Evolutionary conservation across 2,797 vertebrate genomes (phyloP).

Genomic region (Psittacula echo): DNA sequence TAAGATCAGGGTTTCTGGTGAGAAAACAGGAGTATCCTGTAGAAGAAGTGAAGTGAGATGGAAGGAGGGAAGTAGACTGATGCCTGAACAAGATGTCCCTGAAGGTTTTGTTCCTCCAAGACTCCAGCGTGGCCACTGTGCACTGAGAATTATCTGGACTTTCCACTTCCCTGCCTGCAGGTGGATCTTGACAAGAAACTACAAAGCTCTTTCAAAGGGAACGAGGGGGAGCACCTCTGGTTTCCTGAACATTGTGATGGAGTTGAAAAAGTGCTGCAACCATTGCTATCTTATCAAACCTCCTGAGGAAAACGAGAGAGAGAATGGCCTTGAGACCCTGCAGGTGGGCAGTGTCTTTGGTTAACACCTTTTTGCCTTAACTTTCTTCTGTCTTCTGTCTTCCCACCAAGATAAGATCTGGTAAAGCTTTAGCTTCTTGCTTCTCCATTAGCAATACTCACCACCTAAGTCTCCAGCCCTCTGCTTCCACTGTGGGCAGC

Average conservation of each 20-base stretch:
- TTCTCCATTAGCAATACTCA: not conserved
- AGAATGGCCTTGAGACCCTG: slow-evolving; percentile 84
- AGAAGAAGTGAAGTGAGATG: not conserved
- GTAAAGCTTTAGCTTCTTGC: not conserved
- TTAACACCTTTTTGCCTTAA: not conserved
- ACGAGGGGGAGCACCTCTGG: slow-evolving; percentile 93
- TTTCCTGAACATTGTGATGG: slow-evolving; percentile 99
- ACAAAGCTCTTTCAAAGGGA: slow-evolving; percentile 94
- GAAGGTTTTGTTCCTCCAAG: not conserved
- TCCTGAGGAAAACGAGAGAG: slow-evolving; percentile 86
- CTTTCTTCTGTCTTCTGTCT: not conserved
- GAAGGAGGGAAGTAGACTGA: not conserved
- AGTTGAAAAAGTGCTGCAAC: slow-evolving; percentile 98
- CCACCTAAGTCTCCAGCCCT: not conserved
- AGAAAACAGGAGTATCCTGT: not conserved
- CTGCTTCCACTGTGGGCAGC: not conserved
- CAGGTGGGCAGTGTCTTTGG: slow-evolving; percentile 77
- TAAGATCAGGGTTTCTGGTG: not conserved
- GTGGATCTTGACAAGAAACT: slow-evolving; percentile 99
- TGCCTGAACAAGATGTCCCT: not conserved
- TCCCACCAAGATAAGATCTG: not conserved
- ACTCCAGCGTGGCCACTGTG: not conserved
- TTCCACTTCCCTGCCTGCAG: slow-evolving; percentile 73
- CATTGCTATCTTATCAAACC: slow-evolving; percentile 94
- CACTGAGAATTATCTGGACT: not conserved